Conservation (phyloP, 2,113 vertebrate species). For the Penelope pileata region DNA sequence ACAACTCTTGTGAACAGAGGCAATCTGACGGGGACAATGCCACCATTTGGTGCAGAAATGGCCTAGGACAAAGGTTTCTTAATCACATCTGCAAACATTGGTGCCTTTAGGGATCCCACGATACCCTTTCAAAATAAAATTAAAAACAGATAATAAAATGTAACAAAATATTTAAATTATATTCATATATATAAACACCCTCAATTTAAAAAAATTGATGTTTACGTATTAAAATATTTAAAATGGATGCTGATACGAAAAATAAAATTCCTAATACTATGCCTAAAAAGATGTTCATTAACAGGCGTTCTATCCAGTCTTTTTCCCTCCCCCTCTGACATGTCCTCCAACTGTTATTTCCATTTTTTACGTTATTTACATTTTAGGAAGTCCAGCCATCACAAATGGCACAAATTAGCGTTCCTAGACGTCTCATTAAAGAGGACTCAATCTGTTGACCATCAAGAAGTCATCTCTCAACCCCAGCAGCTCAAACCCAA, state of each 20-base stretch:
- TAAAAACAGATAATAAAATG: background rate
- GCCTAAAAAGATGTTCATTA: background rate
- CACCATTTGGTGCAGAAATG: background rate
- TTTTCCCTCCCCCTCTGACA: background rate
- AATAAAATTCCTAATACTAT: background rate
- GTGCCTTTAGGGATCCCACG: background rate
- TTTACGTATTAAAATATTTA: background rate
- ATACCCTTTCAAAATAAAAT: background rate
- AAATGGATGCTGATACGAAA: background rate
- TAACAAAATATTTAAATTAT: background rate
- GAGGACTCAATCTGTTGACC: background rate
- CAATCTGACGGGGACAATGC: background rate
- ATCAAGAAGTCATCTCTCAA: background rate
- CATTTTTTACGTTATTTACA: background rate
- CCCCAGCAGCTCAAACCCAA: background rate
- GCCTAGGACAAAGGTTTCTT: background rate
- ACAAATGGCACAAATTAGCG: rapidly evolving
- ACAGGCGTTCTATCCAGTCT: background rate
- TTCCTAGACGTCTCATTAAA: background rate
- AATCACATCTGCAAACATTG: background rate
- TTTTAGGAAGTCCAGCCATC: background rate
- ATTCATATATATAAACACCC: background rate
- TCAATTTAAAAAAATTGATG: background rate
- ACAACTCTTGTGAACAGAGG: background rate
- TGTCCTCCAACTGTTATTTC: background rate